A percentile compares a stretch with the other conserved stretches of the same genome.
Evolutionary conservation across 2,113 vertebrate genomes (phyloP).

Genomic region (Mesembrinibis cayennensis): DNA sequence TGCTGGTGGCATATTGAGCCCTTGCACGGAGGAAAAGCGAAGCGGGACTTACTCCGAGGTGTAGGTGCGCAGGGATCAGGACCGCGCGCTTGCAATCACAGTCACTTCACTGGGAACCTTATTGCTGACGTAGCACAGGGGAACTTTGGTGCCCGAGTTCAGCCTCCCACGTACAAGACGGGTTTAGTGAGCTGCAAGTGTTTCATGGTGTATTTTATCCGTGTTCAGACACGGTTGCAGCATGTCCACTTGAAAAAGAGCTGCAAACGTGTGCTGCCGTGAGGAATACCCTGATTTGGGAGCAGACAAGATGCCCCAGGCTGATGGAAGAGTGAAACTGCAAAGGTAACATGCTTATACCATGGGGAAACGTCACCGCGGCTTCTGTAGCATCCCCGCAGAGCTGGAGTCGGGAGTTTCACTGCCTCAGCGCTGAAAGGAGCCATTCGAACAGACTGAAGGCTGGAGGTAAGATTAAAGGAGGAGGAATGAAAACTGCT

Average conservation of each 20-base stretch:
- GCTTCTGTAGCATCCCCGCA: constrained; percentile 12
- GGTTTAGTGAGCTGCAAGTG: background rate
- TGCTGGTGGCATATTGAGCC: fast-evolving
- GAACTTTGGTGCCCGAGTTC: background rate
- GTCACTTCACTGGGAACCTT: background rate
- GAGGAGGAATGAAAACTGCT: constrained; percentile 27
- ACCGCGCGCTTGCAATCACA: fast-evolving
- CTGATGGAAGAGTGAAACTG: constrained; percentile 28
- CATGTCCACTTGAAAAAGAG: background rate
- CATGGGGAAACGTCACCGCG: background rate
- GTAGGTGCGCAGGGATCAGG: fast-evolving
- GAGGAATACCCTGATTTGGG: constrained; percentile 20
- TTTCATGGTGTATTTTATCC: background rate
- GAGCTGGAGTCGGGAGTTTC: constrained; percentile 6
- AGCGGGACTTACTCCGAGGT: background rate
- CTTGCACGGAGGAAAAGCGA: fast-evolving
- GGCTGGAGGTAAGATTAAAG: constrained; percentile 42
- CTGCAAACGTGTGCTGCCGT: background rate
- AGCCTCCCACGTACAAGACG: fast-evolving
- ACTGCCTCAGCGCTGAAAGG: background rate
- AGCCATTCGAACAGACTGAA: background rate
- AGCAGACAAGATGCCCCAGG: constrained; percentile 38
- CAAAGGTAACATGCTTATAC: constrained; percentile 20
- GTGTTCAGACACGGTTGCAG: background rate
- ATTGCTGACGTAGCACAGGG: fast-evolving